phyloP scores from a whole-genome alignment of 2,888 invertebrate species.

The Hypercompe scribonia region DNA sequence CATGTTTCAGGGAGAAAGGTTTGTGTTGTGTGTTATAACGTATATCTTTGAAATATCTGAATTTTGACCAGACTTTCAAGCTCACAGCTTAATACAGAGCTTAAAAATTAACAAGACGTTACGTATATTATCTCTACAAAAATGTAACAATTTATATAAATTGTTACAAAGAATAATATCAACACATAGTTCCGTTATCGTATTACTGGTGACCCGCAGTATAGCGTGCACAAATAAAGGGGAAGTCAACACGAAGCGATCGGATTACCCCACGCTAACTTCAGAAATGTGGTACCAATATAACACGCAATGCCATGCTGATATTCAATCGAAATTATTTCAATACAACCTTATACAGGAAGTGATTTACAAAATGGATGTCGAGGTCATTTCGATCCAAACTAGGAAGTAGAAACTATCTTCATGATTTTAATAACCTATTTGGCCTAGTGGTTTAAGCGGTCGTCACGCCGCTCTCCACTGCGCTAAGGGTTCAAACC shows the following conservation, averaged over 20 bases:
- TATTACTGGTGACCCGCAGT: not conserved
- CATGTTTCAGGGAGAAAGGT: no score
- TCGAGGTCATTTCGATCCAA: not conserved
- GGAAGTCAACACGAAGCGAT: conserved; percentile 8
- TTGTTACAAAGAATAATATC: no score
- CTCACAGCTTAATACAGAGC: no score
- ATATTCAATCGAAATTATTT: not conserved
- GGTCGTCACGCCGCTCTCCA: no score
- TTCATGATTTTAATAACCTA: not conserved
- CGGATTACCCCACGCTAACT: conserved; percentile 9
- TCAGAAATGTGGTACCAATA: not conserved
- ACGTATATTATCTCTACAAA: no score
- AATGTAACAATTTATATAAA: not conserved
- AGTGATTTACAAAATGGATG: not conserved
- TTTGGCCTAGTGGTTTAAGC: no score
- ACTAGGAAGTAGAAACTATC: not conserved
- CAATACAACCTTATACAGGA: not conserved
- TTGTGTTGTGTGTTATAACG: no score
- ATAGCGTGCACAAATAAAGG: conserved; percentile 35
- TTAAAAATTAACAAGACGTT: no score
- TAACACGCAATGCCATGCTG: conserved; percentile 11
- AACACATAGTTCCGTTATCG: not conserved
- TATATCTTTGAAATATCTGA: not conserved
- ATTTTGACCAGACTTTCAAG: not conserved
- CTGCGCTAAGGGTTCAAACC: no score